Base-by-base conservation (phyloP, 2,113 vertebrate species). In the Alligator sinensis region DNA sequence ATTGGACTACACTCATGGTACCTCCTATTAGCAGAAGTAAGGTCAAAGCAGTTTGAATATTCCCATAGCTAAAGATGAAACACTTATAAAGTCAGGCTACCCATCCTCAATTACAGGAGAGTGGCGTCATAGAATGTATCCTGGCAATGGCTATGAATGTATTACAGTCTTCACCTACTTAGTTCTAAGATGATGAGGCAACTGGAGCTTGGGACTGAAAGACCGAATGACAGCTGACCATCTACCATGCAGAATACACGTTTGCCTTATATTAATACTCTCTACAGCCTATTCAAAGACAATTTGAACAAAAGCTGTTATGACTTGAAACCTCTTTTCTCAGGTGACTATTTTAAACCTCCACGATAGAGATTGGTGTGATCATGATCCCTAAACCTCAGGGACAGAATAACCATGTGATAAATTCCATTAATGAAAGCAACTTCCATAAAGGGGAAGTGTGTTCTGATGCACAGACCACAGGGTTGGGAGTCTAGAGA, bases 391-490 rank as follows among this genome's bases (percentile, higher is more conserved):
- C 84, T 82, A 81, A 89, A 87, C 4, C 61, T 2, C 78, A n/a
- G 9, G 2, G 18, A 19, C 0, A 21, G 19, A 86, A 79, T 4
- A 86, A 17, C 19, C 0, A 0, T 1, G 8, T 27, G 28, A 91
- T 0, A n/a, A 47, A 59, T 86, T 86, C 66, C 54, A 92, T 87
- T 62, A 62, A 61, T 34, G 64, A 74, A 82, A 38, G 80, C 5
- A 6, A 18, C 18, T 90, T 95, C 95, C 95, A 95, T 97, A 91
- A 90, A 96, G 95, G 95, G 94, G 95, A 95, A 96, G 96, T 95
- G 91, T 96, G 77, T 92, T 88, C 91, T 64, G 86, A 75, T 8
- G n/a, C 54, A 89, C 83, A 16, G 85, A 81, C 82, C 6, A 24
- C 77, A 84, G 63, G 89, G 21, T 24, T 75, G 66, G 58, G 30